Evolutionary conservation across 2,797 vertebrate genomes (phyloP), one percentile per base, ranked within the genome.

Genomic region (Leptodactylus fallax): DNA sequence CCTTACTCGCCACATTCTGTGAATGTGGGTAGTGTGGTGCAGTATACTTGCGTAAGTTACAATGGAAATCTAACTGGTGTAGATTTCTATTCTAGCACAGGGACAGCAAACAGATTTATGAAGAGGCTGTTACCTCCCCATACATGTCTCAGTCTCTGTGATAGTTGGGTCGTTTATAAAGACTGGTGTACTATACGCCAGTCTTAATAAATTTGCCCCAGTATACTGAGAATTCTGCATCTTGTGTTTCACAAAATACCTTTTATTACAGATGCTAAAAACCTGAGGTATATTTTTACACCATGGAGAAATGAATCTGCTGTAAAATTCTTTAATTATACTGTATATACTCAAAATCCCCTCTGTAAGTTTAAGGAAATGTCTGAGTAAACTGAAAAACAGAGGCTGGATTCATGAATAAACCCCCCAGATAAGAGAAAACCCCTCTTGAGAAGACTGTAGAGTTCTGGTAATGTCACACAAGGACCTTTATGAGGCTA

Each of bases 401-500:
- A 77, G 74, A 77, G 6, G 49, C 21, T 3, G 12, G 25, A 47
- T 60, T 58, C 13, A 47, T 45, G 19, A n/a, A 12, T 19, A 47
- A 80, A 80, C 1, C 9, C 76, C 78, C 78, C 51, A 56, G n/a
- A 56, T 19, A 25, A 27, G 19, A 56, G n/a, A 79, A 58, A 79
- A 79, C 17, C 53, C 53, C 2, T 0, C 12, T n/a, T n/a, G 71
- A 49, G 71, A 74, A 11, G 45, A 49, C 36, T 21, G 45, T 49
- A 21, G 71, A 49, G 21, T 74, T 77, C 74, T 77, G n/a, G 74
- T 76, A n/a, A 76, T n/a, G 72, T 74, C 17, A 74, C 71, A 51
- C 4, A 14, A 74, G 19, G 71, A 74, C 47, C 17, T 74, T 69
- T 13, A 69, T 17, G 10, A 76, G 71, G 25, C 27, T 13, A 69